A percentile compares a stretch with the other conserved stretches of the same genome.
Evolutionary conservation across 2,113 vertebrate species (phyloP).

Genomic region (Alaudala cheleensis): DNA sequence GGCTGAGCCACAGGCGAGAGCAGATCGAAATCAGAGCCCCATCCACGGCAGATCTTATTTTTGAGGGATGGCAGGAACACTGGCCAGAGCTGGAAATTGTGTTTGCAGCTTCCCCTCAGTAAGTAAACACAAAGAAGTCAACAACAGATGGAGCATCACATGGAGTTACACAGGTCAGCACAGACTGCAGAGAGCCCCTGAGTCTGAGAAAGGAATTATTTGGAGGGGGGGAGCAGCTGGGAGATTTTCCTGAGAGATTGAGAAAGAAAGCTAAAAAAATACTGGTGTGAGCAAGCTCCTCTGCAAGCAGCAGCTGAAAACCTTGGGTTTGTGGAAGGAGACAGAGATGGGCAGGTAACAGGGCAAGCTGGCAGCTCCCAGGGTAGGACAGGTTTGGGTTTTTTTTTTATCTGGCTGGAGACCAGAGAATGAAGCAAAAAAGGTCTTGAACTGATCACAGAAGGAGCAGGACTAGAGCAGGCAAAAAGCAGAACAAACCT

Average conservation of each 20-base stretch:
- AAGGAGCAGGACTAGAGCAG: neutral
- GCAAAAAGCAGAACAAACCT: neutral
- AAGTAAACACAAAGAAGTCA: conserved; percentile 50
- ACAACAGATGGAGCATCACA: conserved; percentile 60
- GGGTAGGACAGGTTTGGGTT: neutral
- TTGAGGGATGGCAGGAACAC: conserved; percentile 12
- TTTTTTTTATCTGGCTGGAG: neutral
- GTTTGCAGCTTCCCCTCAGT: neutral
- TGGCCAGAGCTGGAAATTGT: conserved; percentile 29
- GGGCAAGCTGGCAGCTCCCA: neutral
- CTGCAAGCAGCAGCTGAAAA: neutral
- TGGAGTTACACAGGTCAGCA: conserved; percentile 22
- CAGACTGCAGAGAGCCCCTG: neutral
- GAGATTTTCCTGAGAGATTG: neutral
- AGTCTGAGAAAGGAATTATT: conserved; percentile 3
- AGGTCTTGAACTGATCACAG: neutral
- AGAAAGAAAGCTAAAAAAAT: neutral
- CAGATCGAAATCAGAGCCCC: neutral
- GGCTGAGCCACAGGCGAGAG: neutral
- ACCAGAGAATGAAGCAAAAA: neutral
- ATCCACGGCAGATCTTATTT: neutral
- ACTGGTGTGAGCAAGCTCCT: neutral
- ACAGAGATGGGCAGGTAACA: neutral
- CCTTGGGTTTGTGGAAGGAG: neutral
- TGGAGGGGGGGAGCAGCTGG: conserved; percentile 4